phyloP scores from a whole-genome alignment of 37 sponge, comb jelly and placozoan species.

The Ephydatia muelleri region DNA sequence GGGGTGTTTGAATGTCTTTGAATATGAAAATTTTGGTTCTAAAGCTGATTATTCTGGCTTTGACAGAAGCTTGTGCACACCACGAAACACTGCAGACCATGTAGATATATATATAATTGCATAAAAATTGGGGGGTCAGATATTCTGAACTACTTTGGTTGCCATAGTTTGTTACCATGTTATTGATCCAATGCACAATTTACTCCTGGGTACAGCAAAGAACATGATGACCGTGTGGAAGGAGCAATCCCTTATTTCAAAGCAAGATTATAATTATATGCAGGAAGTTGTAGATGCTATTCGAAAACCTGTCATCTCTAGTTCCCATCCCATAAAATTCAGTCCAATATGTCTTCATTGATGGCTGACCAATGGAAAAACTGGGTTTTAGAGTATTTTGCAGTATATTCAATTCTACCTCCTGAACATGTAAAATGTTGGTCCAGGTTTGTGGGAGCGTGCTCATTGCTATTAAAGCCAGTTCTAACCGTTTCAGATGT shows the following conservation, averaged over 20 bases:
- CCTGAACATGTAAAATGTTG: conserved; percentile 4
- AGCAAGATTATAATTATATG: conserved; percentile 8
- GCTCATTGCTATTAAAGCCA: conserved; percentile 2
- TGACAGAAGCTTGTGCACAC: conserved; percentile 17
- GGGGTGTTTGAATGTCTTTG: conserved; percentile 36
- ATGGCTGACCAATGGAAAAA: conserved; percentile 72
- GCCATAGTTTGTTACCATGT: conserved; percentile 17
- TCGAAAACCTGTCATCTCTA: too few relatives aligned
- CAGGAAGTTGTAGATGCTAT: conserved; percentile 28
- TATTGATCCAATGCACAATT: conserved; percentile 57
- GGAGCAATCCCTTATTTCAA: neutral
- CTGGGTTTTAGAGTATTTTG: conserved; percentile 40
- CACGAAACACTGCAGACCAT: conserved; percentile 10
- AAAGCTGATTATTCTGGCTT: conserved; percentile 31
- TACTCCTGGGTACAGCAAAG: conserved; percentile 50
- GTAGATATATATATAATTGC: neutral
- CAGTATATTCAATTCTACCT: conserved; percentile 23
- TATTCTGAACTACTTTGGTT: conserved; percentile 36
- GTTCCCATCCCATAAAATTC: too few relatives aligned
- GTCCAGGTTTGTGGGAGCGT: neutral
- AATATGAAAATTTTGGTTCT: conserved; percentile 25
- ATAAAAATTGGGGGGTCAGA: conserved; percentile 18
- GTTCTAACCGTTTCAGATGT: conserved; percentile 9
- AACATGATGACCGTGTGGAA: conserved; percentile 22
- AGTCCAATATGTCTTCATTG: conserved; percentile 33